Evolutionary conservation across 2,888 invertebrate genomes (phyloP), one percentile per base, ranked within the genome.

Genomic region (Athripsodes cinereus): DNA sequence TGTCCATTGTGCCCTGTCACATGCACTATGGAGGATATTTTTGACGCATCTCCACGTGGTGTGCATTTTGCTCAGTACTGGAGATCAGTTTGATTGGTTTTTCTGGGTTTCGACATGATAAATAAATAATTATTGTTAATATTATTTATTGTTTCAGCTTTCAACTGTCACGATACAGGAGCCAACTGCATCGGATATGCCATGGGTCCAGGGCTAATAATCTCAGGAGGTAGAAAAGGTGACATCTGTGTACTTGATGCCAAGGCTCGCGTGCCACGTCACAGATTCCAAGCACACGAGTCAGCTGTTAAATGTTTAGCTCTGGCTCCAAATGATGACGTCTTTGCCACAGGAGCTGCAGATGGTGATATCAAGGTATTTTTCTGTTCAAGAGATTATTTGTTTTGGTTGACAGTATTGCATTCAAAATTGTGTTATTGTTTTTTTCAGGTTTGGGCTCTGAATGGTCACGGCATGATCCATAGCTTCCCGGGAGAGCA

Each of bases 211-310:
- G 97, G 98, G 70, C 83, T 95, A 64, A 81, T 99, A 55, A 92
- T 98, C 68, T 95, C 96, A 62, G 96, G 96, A 66, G 98, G 98
- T 16, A 94, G 96, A 70, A 94, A 94, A 72, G 99, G 99, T 34
- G 96, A 96, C 72, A 89, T 98, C 65, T 93, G 92, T 69, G 87
- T 98, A 71, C 94, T 98, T 77, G 99, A 99, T 78, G 86, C 98
- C 65, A 83, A 97, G 61, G 90, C 95, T 72, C 85, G 96, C 66
- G 86, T 87, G 55, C 83, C 95, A 56, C 82, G 93, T 1, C 92
- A 94, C 73, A 84, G 90, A 69, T 90, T 74, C 66, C 71, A 81
- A 78, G 98, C 96, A 61, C 96, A 97, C 72, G 96, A 96, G 70
- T 89, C 88, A 65, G 88, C 96, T 59, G 90, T 99, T 67, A 96